Conservation (phyloP, 2,797 vertebrate species). For the Anguilla marmorata region DNA sequence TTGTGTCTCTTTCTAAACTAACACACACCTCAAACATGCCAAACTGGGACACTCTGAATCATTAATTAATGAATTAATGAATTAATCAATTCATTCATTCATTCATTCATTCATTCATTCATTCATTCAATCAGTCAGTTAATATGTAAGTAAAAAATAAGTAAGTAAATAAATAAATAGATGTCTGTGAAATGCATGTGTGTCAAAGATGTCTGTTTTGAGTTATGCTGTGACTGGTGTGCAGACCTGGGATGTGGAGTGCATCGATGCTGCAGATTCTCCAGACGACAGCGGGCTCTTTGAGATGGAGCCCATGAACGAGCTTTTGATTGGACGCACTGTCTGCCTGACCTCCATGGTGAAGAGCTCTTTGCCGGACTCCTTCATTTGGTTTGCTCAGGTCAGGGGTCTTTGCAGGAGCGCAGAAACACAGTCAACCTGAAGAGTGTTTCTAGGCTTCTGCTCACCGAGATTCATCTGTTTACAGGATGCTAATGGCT, state of each 20-base stretch:
- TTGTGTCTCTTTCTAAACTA: neutral
- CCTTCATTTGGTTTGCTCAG: constrained; percentile 91
- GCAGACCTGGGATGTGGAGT: constrained; percentile 90
- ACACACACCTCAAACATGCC: neutral
- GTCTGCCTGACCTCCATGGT: constrained; percentile 82
- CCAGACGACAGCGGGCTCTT: constrained; percentile 70
- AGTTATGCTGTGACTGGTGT: neutral
- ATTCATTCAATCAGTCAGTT: too few relatives aligned
- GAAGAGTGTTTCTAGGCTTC: neutral
- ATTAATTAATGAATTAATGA: neutral
- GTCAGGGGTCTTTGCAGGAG: constrained; percentile 58
- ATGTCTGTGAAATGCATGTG: neutral
- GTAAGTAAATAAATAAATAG: neutral
- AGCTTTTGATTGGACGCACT: constrained; percentile 79
- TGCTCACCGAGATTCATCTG: constrained; percentile 31
- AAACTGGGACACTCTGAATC: neutral
- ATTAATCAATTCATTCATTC: too few relatives aligned
- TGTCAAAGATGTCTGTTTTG: constrained; percentile 12
- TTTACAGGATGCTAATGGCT: constrained; percentile 83
- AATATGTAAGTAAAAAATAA: neutral
- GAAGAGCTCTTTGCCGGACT: constrained; percentile 71
- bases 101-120: too few relatives aligned
- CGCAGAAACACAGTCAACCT: neutral
- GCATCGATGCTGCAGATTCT: constrained; percentile 76
- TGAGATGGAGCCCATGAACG: constrained; percentile 87